Evolutionary conservation across 2,113 vertebrate genomes (phyloP), one percentile per base, ranked within the genome.

Genomic region (Mobula birostris): DNA sequence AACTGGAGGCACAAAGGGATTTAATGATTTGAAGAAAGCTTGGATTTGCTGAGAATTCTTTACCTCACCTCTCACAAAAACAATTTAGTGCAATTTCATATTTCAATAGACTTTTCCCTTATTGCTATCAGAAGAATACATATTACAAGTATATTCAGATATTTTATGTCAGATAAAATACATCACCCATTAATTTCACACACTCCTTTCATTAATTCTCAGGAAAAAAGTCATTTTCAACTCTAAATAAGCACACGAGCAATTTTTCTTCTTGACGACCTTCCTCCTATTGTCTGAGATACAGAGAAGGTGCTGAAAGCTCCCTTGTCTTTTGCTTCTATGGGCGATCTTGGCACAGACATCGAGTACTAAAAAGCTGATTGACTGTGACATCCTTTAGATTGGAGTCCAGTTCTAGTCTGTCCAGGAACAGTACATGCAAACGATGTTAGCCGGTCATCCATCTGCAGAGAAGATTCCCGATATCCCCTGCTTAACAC

Each of bases 151-250:
- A 90, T 68, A 66, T 63, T 90, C 87, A 32, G 68, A 68, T 68
- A 68, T 6, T 66, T 56, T 83, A 48, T 68, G 5, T 68, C 58
- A 90, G 68, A 90, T 17, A n/a, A 90, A 90, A 90, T 90, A 7
- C 29, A 90, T 32, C 61, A 90, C 11, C 63, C n/a, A 90, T 90
- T 90, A 90, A 66, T 36, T 68, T 90, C 87, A 63, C n/a, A 66
- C 14, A 7, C 12, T 90, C 63, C 63, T 90, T 36, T 68, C 27
- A 32, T 90, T 15, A 90, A 66, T 90, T 68, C 32, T 68, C 58
- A 68, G 17, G n/a, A 90, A 90, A 90, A 90, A 90, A 63, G 68
- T 68, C n/a, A 29, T 36, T 90, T 63, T 90, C 87, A 63, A 7
- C 63, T 90, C 87, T 17, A 63, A 61, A 32, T 90, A 90, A 90